These are phyloP conservation scores for Eutrigla gurnardus DNA, from an alignment of 2,797 vertebrate genomes.

Conservation along the genomic window DNA sequence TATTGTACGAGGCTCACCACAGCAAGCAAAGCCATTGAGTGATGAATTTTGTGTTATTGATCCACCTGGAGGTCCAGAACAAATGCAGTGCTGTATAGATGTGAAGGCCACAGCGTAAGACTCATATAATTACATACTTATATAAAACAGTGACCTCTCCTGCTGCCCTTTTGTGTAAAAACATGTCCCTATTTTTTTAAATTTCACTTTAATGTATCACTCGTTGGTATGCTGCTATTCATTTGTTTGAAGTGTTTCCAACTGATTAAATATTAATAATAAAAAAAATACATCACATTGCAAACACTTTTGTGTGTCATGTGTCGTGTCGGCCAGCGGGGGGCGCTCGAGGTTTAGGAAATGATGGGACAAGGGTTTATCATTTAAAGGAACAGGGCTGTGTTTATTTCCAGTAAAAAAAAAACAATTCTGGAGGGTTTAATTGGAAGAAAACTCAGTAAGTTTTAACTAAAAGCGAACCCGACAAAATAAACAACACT, in stretches of 20 bases:
- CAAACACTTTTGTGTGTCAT: slow-evolving; percentile 14
- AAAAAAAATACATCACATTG: not conserved
- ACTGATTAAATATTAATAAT: not conserved
- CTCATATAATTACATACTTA: not conserved
- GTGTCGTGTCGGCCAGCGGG: slow-evolving; percentile 52
- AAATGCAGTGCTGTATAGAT: not conserved
- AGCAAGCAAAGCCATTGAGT: not conserved
- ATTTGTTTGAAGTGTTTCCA: slow-evolving; percentile 6
- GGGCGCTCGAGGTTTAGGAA: slow-evolving; percentile 62
- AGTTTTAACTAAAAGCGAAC: not conserved
- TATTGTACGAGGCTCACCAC: not conserved
- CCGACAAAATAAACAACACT: slow-evolving; percentile 4
- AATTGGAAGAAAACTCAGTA: slow-evolving; percentile 20
- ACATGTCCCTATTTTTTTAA: too few relatives aligned
- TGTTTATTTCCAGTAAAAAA: slow-evolving; percentile 46
- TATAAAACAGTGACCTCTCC: not conserved
- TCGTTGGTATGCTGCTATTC: not conserved
- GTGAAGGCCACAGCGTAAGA: not conserved
- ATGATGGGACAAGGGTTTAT: slow-evolving; percentile 37
- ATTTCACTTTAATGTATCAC: not conserved
- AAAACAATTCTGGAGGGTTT: slow-evolving; percentile 14
- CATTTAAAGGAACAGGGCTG: slow-evolving; percentile 57
- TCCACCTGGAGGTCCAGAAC: not conserved
- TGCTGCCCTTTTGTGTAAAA: not conserved
- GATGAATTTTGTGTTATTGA: not conserved